These are phyloP conservation scores for Alectoris magna DNA, from an alignment of 2,797 vertebrate genomes.

Conservation along the genomic window DNA sequence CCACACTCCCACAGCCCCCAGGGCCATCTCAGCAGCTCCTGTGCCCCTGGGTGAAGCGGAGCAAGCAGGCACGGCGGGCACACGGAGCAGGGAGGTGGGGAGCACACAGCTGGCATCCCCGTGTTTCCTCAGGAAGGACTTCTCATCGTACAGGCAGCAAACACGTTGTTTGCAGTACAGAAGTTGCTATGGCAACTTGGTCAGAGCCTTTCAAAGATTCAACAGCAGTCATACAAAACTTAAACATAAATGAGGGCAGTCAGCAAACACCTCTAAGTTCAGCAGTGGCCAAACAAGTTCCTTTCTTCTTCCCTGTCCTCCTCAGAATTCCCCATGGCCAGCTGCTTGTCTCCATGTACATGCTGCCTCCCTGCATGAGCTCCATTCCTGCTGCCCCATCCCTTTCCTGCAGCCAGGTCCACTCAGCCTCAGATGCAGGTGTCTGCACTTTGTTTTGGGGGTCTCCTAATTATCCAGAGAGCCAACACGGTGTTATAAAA, in stretches of 20 bases:
- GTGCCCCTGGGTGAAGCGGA: too few relatives aligned
- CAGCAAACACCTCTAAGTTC: neutral
- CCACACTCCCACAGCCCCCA: accelerated
- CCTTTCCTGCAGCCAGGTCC: accelerated
- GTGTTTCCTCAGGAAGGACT: neutral
- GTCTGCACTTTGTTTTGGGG: accelerated
- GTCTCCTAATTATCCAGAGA: neutral
- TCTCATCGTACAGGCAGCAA: neutral
- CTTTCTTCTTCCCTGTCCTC: neutral
- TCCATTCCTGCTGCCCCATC: neutral
- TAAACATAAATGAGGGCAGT: neutral
- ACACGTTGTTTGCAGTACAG: neutral
- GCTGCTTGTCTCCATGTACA: neutral
- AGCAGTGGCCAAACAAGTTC: neutral
- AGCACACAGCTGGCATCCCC: neutral
- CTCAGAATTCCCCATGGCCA: neutral
- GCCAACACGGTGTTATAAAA: neutral
- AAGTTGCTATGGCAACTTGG: neutral
- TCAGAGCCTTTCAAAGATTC: neutral
- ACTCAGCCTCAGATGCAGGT: neutral
- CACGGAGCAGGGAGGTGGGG: neutral
- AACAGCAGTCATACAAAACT: neutral
- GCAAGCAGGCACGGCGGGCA: too few relatives aligned
- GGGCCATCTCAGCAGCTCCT: too few relatives aligned
- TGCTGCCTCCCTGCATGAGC: accelerated